Percentiles rank a stretch among this genome's conserved stretches.
Evolutionary conservation across 1,140 invertebrate species (phyloP).

Genomic region (Drosophila sucinea): DNA sequence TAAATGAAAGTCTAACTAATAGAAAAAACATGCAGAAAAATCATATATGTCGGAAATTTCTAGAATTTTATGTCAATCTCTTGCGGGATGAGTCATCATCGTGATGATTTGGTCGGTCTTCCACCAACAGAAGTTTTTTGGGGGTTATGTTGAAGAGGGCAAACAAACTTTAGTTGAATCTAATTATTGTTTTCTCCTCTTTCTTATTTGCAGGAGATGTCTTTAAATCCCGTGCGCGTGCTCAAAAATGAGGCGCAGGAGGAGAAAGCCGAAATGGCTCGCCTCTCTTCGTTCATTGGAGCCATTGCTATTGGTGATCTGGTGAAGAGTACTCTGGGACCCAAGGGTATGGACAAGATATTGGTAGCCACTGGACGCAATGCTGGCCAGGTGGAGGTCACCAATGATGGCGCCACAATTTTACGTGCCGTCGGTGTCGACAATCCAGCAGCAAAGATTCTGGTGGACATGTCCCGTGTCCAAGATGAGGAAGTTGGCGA

Average conservation of each 20-base stretch:
- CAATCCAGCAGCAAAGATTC: slow-evolving; percentile 99
- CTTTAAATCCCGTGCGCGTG: slow-evolving; percentile 96
- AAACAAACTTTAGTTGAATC: slow-evolving; percentile 3
- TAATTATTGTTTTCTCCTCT: not conserved
- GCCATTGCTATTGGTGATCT: slow-evolving; percentile 99
- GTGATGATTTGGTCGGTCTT: slow-evolving; percentile 20
- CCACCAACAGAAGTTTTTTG: slow-evolving; percentile 22
- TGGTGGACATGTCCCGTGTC: slow-evolving; percentile 99
- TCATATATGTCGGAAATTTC: slow-evolving; percentile 29
- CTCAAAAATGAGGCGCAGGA: slow-evolving; percentile 98
- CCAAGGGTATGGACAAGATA: slow-evolving; percentile 99
- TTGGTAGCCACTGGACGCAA: slow-evolving; percentile 93
- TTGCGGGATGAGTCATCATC: slow-evolving; percentile 40
- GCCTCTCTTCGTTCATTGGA: slow-evolving; percentile 98
- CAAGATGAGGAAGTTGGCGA: slow-evolving; percentile 99
- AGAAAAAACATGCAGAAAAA: not conserved
- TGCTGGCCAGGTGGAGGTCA: slow-evolving; percentile 95
- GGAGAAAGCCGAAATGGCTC: slow-evolving; percentile 97
- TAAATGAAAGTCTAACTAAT: not conserved
- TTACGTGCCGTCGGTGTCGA: slow-evolving; percentile 98
- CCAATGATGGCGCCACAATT: slow-evolving; percentile 99
- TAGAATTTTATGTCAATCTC: slow-evolving; percentile 23
- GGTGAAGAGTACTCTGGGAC: slow-evolving; percentile 98
- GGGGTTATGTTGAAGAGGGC: slow-evolving; percentile 48
- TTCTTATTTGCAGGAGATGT: slow-evolving; percentile 86